These are phyloP conservation scores for Hucho hucho DNA, from an alignment of 2,113 vertebrate genomes.

Conservation along the genomic window DNA sequence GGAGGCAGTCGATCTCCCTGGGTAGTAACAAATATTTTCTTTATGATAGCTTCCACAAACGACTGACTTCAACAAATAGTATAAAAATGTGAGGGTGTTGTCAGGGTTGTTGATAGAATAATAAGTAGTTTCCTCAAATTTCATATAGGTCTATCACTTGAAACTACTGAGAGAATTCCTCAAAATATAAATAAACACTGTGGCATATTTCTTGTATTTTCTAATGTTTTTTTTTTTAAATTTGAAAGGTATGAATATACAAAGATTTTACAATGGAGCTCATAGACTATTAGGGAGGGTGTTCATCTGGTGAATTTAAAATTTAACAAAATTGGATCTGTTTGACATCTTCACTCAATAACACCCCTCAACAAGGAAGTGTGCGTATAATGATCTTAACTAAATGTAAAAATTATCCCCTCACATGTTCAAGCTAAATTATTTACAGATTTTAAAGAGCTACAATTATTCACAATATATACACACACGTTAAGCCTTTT, in stretches of 20 bases:
- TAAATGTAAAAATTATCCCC: constrained; percentile 17
- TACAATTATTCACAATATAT: constrained; percentile 59
- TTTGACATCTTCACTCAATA: constrained; percentile 30
- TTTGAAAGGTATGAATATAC: not conserved
- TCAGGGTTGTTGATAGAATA: not conserved
- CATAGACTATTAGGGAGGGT: not conserved
- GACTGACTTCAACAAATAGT: no score
- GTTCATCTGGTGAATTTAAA: constrained; percentile 6
- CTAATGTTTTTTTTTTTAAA: constrained; percentile 9
- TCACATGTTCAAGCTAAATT: constrained; percentile 38
- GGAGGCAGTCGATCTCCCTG: no score
- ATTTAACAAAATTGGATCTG: constrained; percentile 7
- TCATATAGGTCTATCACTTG: no score
- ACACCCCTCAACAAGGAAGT: constrained; percentile 18
- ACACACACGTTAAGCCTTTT: constrained; percentile 57
- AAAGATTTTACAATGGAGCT: constrained; percentile 7
- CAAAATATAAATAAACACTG: not conserved
- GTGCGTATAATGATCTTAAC: constrained; percentile 36
- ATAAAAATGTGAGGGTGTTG: no score
- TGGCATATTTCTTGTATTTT: not conserved
- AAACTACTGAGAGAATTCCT: no score
- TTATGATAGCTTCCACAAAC: no score
- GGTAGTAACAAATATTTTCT: no score
- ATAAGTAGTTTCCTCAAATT: not conserved
- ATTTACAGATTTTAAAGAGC: constrained; percentile 49